These are phyloP conservation scores for Zosterops japonicus DNA, from an alignment of 2,113 vertebrate genomes.

Conservation along the genomic window DNA sequence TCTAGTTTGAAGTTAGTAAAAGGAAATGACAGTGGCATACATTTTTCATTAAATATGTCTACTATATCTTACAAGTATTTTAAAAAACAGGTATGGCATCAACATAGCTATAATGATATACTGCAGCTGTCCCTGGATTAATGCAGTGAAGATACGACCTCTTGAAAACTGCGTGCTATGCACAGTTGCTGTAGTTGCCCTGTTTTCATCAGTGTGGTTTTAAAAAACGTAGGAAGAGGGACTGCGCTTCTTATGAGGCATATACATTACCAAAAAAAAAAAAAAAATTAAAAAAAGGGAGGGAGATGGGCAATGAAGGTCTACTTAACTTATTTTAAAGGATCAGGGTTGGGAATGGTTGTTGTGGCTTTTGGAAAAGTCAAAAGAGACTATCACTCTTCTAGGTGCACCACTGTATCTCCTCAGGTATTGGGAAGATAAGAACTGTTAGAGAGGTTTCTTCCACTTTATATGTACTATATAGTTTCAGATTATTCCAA, in stretches of 20 bases:
- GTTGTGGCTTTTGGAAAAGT: background rate
- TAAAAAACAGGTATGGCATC: background rate
- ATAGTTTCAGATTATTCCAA: background rate
- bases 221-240: background rate
- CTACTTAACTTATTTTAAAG: background rate
- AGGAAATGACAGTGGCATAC: background rate
- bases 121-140: background rate
- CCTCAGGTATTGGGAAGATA: background rate
- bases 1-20: background rate
- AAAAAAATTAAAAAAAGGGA: background rate
- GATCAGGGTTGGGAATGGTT: background rate
- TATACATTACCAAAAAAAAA: background rate
- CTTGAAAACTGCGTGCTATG: background rate
- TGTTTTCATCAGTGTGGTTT: background rate
- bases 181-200: background rate
- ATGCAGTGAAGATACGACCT: background rate
- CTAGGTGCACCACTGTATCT: background rate
- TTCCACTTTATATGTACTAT: background rate
- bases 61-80: background rate
- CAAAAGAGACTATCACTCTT: background rate
- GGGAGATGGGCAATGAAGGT: background rate
- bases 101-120: background rate
- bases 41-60: constrained; percentile 11
- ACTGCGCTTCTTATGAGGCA: background rate
- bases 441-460: background rate